phyloP scores from a whole-genome alignment of 2,113 vertebrate species.

The Aix galericulata region DNA sequence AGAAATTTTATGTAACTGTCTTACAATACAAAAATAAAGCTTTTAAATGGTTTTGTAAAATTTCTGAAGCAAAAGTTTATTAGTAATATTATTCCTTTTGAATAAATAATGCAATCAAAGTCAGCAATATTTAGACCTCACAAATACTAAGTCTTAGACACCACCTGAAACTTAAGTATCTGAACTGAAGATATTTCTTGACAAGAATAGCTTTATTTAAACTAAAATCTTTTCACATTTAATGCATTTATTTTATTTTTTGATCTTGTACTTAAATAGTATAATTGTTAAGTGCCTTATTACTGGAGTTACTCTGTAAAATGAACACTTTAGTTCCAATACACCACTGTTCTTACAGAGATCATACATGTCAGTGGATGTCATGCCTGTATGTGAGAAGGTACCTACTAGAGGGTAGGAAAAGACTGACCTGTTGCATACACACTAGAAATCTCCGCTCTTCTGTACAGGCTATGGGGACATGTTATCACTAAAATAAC shows the following conservation, averaged over 20 bases:
- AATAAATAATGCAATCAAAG: not conserved
- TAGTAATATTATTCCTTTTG: not conserved
- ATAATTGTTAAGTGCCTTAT: not conserved
- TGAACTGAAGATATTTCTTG: not conserved
- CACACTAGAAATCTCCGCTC: not conserved
- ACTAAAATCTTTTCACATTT: not conserved
- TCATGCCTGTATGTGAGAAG: not conserved
- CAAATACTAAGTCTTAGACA: too few species aligned
- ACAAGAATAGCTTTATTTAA: not conserved
- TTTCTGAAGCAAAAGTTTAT: not conserved
- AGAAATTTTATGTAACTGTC: not conserved
- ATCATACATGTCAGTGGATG: not conserved
- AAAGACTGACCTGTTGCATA: not conserved
- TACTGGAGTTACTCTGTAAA: not conserved
- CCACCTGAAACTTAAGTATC: too few species aligned
- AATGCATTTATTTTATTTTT: not conserved
- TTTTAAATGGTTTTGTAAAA: not conserved
- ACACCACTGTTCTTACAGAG: not conserved
- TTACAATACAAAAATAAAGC: not conserved
- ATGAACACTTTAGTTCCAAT: not conserved
- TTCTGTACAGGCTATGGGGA: not conserved
- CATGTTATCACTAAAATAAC: not conserved
- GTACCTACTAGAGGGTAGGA: not conserved
- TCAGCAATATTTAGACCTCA: not conserved
- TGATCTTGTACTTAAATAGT: not conserved